Percentiles rank a stretch among this genome's conserved stretches.
Conservation (phyloP, 2,113 vertebrate species). For the Carassius carassius region DNA sequence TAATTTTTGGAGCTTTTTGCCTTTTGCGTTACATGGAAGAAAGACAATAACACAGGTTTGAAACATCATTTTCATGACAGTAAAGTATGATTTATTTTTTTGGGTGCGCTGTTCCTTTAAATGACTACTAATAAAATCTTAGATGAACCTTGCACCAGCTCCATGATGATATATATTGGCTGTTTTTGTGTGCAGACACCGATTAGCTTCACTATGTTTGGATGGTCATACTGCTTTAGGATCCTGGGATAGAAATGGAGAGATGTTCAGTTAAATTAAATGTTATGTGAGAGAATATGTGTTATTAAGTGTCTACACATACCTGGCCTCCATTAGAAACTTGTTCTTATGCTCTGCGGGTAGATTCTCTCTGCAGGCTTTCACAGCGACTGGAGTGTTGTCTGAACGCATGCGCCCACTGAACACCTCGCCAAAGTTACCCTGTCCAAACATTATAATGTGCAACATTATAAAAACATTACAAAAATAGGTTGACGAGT, state of each 20-base stretch:
- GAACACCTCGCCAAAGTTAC: slow-evolving; percentile 97
- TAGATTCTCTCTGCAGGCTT: slow-evolving; percentile 92
- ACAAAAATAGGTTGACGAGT: neutral
- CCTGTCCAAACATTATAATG: slow-evolving; percentile 70
- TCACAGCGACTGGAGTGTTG: slow-evolving; percentile 88
- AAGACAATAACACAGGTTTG: neutral
- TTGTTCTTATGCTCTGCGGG: slow-evolving; percentile 88
- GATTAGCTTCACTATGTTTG: slow-evolving; percentile 93
- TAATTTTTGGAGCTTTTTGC: neutral
- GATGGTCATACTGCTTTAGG: slow-evolving; percentile 94
- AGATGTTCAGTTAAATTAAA: neutral
- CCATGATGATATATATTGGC: slow-evolving; percentile 98
- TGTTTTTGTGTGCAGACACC: slow-evolving; percentile 96
- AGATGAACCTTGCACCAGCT: slow-evolving; percentile 87
- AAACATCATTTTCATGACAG: neutral
- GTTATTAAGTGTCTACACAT: slow-evolving; percentile 29
- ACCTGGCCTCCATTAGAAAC: slow-evolving; percentile 97
- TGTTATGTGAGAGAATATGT: slow-evolving; percentile 4
- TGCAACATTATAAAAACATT: neutral
- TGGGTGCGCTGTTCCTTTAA: neutral
- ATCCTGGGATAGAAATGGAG: slow-evolving; percentile 76
- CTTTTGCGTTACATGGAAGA: neutral
- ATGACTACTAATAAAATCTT: neutral
- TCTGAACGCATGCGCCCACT: slow-evolving; percentile 83
- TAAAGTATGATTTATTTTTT: neutral